Base-by-base conservation (phyloP, 2,113 vertebrate species). In the Alethe diademata region DNA sequence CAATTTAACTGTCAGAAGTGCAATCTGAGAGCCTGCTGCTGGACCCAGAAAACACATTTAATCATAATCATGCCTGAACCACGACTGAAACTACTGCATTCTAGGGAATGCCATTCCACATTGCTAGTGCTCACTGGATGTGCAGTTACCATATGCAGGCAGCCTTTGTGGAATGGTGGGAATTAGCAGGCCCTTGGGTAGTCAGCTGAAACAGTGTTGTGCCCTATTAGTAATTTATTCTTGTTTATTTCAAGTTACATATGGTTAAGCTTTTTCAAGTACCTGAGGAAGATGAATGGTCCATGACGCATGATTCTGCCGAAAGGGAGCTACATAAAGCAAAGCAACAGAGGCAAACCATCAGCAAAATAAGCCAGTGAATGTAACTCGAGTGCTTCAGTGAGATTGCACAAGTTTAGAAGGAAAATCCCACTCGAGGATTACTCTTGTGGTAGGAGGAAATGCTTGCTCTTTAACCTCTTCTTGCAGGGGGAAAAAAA, bases 401-500 rank as follows among this genome's bases (percentile, higher is more conserved):
- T 33, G 35, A 84, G 29, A 78, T 62, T 66, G 25, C 12, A 50
- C 8, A 62, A 61, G 9, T 42, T 47, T 22, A 86, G 35, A 93
- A 65, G 43, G 1, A 0, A 85, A 95, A 91, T 72, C 42, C 5
- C 31, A 31, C 72, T 62, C 47, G 47, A 58, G 42, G 38, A 62
- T 57, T 70, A 83, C 14, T 19, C 28, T 11, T 5, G 2, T 29
- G 11, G 8, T 31, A 67, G 24, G 20, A 74, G 16, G 28, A 94
- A 93, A 76, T 28, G 12, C 24, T 70, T 73, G 11, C 14, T 65
- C 43, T 85, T 82, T 69, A 94, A 89, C 35, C n/a, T 75, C 45
- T 65, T 78, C 51, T 79, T 45, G 47, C n/a, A 92, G 6, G 5
- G 43, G 7, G 6, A 12, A 54, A 42, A 36, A 28, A 67, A 45